These are phyloP conservation scores for Sylvia borin DNA, from an alignment of 2,797 vertebrate genomes.

Conservation along the genomic window DNA sequence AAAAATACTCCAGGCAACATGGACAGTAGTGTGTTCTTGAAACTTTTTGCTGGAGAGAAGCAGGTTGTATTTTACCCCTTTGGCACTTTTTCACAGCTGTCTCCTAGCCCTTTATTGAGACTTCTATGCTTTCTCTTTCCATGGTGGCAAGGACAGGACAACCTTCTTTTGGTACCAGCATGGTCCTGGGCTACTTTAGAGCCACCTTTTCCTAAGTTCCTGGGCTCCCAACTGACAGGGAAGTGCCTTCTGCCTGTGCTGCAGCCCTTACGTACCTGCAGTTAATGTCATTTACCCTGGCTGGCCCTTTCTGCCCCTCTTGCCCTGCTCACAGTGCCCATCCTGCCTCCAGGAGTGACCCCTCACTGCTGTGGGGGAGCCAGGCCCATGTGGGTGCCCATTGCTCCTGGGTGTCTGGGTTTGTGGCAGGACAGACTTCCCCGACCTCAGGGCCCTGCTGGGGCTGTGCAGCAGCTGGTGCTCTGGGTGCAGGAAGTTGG, in stretches of 20 bases:
- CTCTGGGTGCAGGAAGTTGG: not conserved
- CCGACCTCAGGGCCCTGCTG: rapidly evolving
- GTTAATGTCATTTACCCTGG: not conserved
- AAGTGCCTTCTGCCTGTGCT: not conserved
- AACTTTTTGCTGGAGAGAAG: not conserved
- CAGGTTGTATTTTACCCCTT: rapidly evolving
- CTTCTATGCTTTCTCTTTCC: not conserved
- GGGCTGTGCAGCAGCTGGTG: rapidly evolving
- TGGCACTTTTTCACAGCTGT: not conserved
- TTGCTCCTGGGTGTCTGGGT: rapidly evolving
- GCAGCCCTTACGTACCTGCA: not conserved
- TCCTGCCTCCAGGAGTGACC: not conserved
- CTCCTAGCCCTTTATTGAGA: not conserved
- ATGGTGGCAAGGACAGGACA: not conserved
- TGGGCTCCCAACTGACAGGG: not conserved
- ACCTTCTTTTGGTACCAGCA: not conserved
- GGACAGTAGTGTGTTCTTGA: rapidly evolving
- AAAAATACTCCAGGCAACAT: not conserved
- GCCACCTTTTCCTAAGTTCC: not conserved
- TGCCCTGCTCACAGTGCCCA: rapidly evolving
- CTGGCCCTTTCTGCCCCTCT: not conserved
- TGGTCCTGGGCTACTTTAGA: not conserved
- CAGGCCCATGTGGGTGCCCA: rapidly evolving
- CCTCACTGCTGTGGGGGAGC: rapidly evolving
- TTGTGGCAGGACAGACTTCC: rapidly evolving